These are phyloP conservation scores for Hoplostethus mediterraneus DNA, from an alignment of 2,797 vertebrate genomes.

Conservation along the genomic window DNA sequence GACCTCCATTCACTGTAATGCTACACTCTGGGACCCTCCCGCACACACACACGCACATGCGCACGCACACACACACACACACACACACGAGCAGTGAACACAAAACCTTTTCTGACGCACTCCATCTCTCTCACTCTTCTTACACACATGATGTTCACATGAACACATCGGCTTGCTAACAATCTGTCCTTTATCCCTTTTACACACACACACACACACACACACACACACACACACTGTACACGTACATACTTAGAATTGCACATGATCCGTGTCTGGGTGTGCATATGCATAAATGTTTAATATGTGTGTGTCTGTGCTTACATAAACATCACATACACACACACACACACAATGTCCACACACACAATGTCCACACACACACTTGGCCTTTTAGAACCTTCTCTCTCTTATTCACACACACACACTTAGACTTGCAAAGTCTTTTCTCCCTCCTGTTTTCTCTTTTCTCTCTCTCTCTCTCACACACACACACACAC, in stretches of 20 bases:
- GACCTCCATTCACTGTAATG: conserved; percentile 68
- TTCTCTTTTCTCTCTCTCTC: conserved; percentile 1
- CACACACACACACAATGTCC: too few relatives aligned
- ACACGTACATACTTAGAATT: conserved; percentile 39
- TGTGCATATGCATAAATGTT: conserved; percentile 57
- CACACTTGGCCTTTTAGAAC: too few relatives aligned
- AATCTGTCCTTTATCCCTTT: conserved; percentile 57
- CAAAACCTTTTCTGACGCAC: conserved; percentile 53
- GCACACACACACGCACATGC: conserved; percentile 18
- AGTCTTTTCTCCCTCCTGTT: conserved; percentile 1
- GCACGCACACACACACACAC: conserved; percentile 28
- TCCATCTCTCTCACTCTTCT: conserved; percentile 46
- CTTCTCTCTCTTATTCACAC: too few relatives aligned
- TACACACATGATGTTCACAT: conserved; percentile 55
- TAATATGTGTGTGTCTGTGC: conserved; percentile 48
- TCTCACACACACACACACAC: conserved; percentile 1
- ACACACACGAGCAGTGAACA: conserved; percentile 23
- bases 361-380: too few relatives aligned
- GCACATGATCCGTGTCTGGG: conserved; percentile 37
- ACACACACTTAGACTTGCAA: not conserved
- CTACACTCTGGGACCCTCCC: conserved; percentile 45
- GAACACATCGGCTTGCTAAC: conserved; percentile 41
- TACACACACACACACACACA: conserved; percentile 18
- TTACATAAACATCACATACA: conserved; percentile 24
- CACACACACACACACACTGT: conserved; percentile 21